phyloP scores from a whole-genome alignment of 2,888 invertebrate species.

The Cordilura impudica region DNA sequence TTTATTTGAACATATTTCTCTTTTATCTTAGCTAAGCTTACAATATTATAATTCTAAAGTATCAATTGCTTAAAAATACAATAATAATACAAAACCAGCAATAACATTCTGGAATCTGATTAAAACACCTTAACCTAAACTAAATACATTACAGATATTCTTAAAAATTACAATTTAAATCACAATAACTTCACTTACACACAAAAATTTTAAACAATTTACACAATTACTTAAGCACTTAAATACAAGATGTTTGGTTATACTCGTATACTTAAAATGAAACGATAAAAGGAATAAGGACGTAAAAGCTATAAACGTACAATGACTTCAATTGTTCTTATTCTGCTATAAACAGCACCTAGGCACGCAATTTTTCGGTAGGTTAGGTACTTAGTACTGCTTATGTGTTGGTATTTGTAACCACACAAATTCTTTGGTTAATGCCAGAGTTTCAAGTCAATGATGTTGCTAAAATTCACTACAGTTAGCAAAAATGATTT shows the following conservation, averaged over 20 bases:
- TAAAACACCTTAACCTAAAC: neutral
- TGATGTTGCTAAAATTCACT: neutral
- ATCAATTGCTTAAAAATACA: slow-evolving; percentile 10
- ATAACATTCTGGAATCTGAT: neutral
- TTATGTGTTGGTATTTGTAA: neutral
- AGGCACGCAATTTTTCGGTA: slow-evolving; percentile 52
- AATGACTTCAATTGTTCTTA: slow-evolving; percentile 23
- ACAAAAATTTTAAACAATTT: slow-evolving; percentile 23
- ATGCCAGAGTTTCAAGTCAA: neutral
- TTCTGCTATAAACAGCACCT: slow-evolving; percentile 53
- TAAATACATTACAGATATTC: neutral
- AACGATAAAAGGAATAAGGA: neutral
- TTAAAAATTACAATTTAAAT: slow-evolving; percentile 55
- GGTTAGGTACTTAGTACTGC: neutral
- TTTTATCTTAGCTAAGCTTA: neutral
- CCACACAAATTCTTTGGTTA: neutral
- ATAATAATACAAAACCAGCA: neutral
- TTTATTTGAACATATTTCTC: neutral
- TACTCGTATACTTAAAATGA: neutral
- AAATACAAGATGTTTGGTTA: neutral
- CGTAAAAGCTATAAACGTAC: neutral
- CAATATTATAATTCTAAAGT: neutral
- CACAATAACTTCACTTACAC: slow-evolving; percentile 45
- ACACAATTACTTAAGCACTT: neutral
- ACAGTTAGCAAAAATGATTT: too few relatives aligned